These are phyloP conservation scores for Tenthredo livida DNA, from an alignment of 2,888 invertebrate species.

Conservation along the genomic window DNA sequence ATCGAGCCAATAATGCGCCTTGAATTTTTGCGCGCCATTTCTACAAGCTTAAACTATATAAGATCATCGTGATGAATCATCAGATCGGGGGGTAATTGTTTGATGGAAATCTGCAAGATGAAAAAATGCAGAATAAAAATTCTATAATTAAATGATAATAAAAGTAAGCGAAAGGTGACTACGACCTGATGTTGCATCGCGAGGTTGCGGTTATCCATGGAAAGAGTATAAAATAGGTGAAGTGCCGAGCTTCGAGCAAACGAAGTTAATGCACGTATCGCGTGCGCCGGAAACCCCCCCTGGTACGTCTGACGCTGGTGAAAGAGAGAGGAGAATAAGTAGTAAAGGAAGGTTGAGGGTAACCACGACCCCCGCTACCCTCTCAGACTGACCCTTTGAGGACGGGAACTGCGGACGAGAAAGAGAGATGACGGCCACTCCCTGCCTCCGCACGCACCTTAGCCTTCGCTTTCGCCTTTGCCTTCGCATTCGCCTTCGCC, in stretches of 20 bases:
- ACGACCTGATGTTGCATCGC: conserved; percentile 8
- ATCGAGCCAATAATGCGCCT: background rate
- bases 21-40: background rate
- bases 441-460: conserved; percentile 42
- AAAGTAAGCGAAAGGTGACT: conserved; percentile 4
- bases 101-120: background rate
- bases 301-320: conserved; percentile 48
- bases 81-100: background rate
- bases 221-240: conserved; percentile 52
- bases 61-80: background rate
- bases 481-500: background rate
- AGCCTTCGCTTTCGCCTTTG: background rate
- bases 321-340: background rate
- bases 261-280: conserved; percentile 73
- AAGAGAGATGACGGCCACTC: conserved; percentile 45
- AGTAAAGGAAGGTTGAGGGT: conserved; percentile 17
- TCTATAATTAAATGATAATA: background rate
- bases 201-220: conserved; percentile 32
- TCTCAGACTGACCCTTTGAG: conserved; percentile 15
- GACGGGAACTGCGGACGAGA: background rate
- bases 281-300: conserved; percentile 71
- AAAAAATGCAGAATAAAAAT: background rate
- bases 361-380: conserved; percentile 31
- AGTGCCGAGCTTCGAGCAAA: conserved; percentile 55
- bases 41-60: background rate